Evolutionary conservation across 2,797 vertebrate genomes (phyloP), one percentile per base, ranked within the genome.

Genomic region (Masticophis lateralis): DNA sequence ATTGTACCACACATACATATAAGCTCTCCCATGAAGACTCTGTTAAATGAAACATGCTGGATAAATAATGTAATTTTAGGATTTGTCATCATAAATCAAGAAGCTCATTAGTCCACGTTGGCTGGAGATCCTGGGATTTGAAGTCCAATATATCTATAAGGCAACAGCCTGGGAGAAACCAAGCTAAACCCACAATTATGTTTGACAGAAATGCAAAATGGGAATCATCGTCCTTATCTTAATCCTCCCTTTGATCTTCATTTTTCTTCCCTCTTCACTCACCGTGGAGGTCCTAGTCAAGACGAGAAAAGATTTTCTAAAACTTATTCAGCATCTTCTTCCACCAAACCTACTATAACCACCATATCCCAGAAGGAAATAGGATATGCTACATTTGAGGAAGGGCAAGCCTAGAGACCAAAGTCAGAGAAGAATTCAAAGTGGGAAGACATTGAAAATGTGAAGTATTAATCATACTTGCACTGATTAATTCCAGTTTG

Each of bases 11-110:
- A 25, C 43, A 92, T 61, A 69, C 86, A 55, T 37, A 91, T 55
- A 92, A 79, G 51, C 43, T 9, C 66, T 53, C 74, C 37, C 74
- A 83, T 83, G 27, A 59, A 61, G 56, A 89, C 25, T 51, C 27
- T 89, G 18, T 61, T 59, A 91, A 89, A 60, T 92, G 92, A 83
- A 89, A 83, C 53, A 53, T 51, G 60, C 18, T 89, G 32, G 87
- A 74, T 83, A 56, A 83, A 37, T 88, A 88, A 88, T 79, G 43
- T 60, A 66, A 89, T 83, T 79, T 89, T 47, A 79, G 69, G 74
- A 11, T 92, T 92, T 89, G 37, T 59, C 74, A 43, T 22, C 91
- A 79, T 88, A 92, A 92, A 92, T 88, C 91, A 92, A 79, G 32
- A 37, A 43, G 91, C 32, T 92, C 61, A 88, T 92, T 74, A 74